phyloP scores from a whole-genome alignment of 37 sponge, comb jelly and placozoan species.

The Bolinopsis microptera region DNA sequence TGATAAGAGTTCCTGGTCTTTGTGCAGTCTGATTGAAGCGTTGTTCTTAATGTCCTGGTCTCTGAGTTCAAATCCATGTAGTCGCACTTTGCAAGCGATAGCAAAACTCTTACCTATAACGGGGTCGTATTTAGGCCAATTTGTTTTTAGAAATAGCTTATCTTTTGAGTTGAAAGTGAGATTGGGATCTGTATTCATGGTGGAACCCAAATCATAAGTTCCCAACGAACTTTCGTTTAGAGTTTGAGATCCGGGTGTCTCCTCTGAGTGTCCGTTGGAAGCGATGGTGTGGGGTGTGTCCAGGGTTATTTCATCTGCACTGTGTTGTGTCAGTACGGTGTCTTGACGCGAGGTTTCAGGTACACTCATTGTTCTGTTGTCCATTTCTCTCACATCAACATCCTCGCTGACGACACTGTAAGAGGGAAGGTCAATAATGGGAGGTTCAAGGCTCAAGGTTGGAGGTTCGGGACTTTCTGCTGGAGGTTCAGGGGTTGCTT shows the following conservation, averaged over 20 bases:
- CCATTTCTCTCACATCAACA: neutral
- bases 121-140: slow-evolving; percentile 22
- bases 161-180: neutral
- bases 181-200: neutral
- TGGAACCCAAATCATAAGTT: neutral
- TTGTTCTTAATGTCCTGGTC: slow-evolving; percentile 48
- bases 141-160: slow-evolving; percentile 10
- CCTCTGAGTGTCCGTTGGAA: neutral
- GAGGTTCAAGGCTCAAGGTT: neutral
- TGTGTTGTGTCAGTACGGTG: neutral
- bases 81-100: neutral
- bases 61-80: neutral
- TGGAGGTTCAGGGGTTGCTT: neutral
- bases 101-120: slow-evolving; percentile 33
- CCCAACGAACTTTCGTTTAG: neutral
- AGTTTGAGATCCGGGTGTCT: neutral
- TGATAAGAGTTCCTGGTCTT: neutral
- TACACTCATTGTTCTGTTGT: neutral
- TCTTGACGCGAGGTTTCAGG: neutral
- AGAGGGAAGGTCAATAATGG: neutral
- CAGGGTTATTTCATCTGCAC: neutral
- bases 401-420: neutral
- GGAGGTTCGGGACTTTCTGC: neutral
- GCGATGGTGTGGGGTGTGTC: neutral
- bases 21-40: neutral